These are phyloP conservation scores for Hyphantria cunea DNA, from an alignment of 1,140 invertebrate genomes.

Conservation along the genomic window DNA sequence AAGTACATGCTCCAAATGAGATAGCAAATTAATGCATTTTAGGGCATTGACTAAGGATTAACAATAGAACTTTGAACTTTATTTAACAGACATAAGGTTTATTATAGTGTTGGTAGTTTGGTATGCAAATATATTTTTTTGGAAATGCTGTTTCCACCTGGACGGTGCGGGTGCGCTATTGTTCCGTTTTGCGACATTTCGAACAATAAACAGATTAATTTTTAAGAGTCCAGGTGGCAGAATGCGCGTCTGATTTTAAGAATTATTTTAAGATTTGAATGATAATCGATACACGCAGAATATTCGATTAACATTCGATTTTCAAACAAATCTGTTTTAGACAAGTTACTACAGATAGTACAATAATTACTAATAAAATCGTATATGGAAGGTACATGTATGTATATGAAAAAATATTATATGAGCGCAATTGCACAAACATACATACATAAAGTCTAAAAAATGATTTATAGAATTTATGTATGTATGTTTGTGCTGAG, in stretches of 20 bases:
- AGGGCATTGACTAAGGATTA: constrained; percentile 30
- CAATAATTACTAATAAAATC: no score
- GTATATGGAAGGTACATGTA: no score
- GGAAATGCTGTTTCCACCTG: constrained; percentile 26
- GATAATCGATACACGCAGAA: neutral
- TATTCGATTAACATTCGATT: no score
- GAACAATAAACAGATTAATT: constrained; percentile 23
- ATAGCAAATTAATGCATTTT: constrained; percentile 20
- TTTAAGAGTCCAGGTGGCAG: neutral
- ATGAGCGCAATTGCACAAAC: no score
- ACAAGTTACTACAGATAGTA: no score
- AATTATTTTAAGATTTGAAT: constrained; percentile 1
- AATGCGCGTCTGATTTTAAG: neutral
- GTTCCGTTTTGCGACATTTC: constrained; percentile 20
- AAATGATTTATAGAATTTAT: no score
- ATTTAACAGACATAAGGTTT: constrained; percentile 9
- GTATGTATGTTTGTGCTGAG: no score
- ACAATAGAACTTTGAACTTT: constrained; percentile 2
- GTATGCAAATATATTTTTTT: constrained; percentile 29
- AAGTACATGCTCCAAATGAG: constrained; percentile 6
- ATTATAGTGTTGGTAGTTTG: neutral
- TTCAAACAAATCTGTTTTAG: no score
- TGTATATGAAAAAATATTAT: no score
- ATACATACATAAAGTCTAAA: no score
- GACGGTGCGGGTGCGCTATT: constrained; percentile 25